Evolutionary conservation across 2,797 vertebrate genomes (phyloP), one percentile per base, ranked within the genome.

Genomic region (Euphonia xanthogaster): DNA sequence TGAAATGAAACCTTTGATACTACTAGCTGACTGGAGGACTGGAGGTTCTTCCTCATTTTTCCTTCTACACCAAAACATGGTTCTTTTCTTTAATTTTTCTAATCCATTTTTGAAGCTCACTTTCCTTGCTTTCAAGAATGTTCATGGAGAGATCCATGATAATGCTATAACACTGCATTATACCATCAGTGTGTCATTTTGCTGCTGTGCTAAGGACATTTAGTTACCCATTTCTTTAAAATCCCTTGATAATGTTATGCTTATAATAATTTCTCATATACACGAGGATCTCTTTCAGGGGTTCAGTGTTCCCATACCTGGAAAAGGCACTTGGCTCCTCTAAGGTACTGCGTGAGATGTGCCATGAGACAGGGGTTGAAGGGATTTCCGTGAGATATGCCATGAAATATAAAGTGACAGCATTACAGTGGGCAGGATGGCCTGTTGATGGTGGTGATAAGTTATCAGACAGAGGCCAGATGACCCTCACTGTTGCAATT

Each of bases 131-230:
- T 68, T 71, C 18, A 24, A 54, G 6, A 66, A 37, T 5, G 4
- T 42, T 30, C 3, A 13, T 33, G 10, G 11, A 37, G 55, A 25
- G 2, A 20, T 73, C 45, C 6, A 65, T 25, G 11, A 33, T 68
- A 62, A 40, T 3, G 3, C 31, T 35, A 6, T 35, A 62, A 39
- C 35, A 22, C 18, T 0, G 0, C 12, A 35, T 63, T 30, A 40
- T 30, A 53, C 12, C 11, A 14, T 18, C 20, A 60, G 2, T 35
- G 6, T 40, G 8, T 0, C 2, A 61, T 83, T 85, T 67, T 88
- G 17, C 9, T 83, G 30, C 18, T 65, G 3, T 51, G 21, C 3
- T 37, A 50, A 77, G 23, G 76, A 40, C 23, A 58, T 25, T 65
- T 25, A 37, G 10, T 31, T 62, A 50, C 19, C 54, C 11, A 4